Base-by-base conservation (phyloP, 2,888 invertebrate species). In the Ceratothoa steindachneri region DNA sequence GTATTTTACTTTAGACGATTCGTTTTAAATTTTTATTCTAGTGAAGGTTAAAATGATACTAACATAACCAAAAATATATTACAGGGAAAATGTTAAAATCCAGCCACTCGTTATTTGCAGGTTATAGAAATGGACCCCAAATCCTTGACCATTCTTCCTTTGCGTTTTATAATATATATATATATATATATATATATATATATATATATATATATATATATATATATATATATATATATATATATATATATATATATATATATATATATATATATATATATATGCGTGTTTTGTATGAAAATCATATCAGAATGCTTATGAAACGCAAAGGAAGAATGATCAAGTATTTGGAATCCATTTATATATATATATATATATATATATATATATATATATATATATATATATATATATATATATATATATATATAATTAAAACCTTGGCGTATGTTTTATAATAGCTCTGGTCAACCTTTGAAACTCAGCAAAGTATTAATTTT, bases 291-390 rank as follows among this genome's bases (percentile, higher is more conserved):
- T n/a, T n/a, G n/a, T n/a, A n/a, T n/a, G n/a, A n/a, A n/a, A n/a
- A n/a, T n/a, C n/a, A n/a, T n/a, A n/a, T n/a, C n/a, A n/a, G n/a
- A n/a, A n/a, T n/a, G n/a, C n/a, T n/a, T n/a, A n/a, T n/a, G n/a
- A n/a, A n/a, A n/a, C n/a, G n/a, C n/a, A n/a, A n/a, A n/a, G n/a
- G n/a, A n/a, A n/a, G n/a, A n/a, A n/a, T n/a, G n/a, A n/a, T n/a
- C n/a, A n/a, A 12, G 24, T 60, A 60, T 60, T 22, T 60, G 3
- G n/a, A 60, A 60, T 60, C n/a, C 3, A 60, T 60, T 22, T 60
- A 60, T 60, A 22, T 22, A 22, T 22, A 22, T 60, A 60, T 60
- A 60, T 60, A 60, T 60, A 60, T 60, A 60, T 60, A 60, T 60
- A 60, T 22, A 22, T 22, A 22, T 22, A 22, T 60, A 60, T 60